These are phyloP conservation scores for Mythimna loreyi DNA, from an alignment of 2,888 invertebrate species.

Conservation along the genomic window DNA sequence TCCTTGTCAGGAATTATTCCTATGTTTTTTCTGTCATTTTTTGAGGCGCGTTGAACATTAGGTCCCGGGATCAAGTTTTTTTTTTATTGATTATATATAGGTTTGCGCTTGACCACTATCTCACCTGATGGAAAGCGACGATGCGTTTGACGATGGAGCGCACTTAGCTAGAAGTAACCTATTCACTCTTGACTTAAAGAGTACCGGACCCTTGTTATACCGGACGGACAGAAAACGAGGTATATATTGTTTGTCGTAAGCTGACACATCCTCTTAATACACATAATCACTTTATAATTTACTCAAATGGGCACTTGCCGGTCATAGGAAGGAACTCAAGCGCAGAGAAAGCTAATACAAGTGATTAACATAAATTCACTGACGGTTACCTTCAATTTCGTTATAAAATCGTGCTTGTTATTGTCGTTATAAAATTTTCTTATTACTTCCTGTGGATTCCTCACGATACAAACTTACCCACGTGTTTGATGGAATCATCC, in stretches of 20 bases:
- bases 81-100: no score
- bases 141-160: no score
- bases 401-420: neutral
- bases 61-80: no score
- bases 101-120: no score
- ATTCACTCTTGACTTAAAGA: no score
- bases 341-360: conserved; percentile 39
- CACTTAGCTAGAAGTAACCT: no score
- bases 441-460: neutral
- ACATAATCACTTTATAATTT: conserved; percentile 15
- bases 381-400: conserved; percentile 24
- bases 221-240: no score
- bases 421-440: neutral
- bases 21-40: no score
- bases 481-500: neutral
- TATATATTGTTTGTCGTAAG: conserved; percentile 1
- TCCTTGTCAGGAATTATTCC: no score
- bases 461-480: neutral
- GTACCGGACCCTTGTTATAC: no score
- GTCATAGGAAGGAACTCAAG: conserved; percentile 40
- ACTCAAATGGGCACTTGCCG: conserved; percentile 21
- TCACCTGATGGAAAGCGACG: no score
- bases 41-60: no score
- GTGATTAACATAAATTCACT: conserved; percentile 29
- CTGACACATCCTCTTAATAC: conserved; percentile 21